Evolutionary conservation across 2,797 vertebrate genomes (phyloP).

Genomic region (Halcyon badia): DNA sequence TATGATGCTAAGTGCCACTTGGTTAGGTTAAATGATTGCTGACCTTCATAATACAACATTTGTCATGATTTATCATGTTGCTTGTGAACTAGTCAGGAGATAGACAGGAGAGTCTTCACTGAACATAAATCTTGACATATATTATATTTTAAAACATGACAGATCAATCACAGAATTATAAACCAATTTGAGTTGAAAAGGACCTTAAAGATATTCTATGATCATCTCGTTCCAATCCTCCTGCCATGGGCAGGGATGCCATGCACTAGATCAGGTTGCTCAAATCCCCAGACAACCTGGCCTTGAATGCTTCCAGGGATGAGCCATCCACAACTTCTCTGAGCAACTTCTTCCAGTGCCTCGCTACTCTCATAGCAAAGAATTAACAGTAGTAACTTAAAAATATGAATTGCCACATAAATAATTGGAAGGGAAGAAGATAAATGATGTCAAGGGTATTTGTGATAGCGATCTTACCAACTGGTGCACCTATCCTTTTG

Average conservation of each 20-base stretch:
- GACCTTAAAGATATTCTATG: no score
- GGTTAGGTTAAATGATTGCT: not conserved
- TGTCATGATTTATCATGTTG: not conserved
- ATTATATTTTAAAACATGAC: not conserved
- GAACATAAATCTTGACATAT: not conserved
- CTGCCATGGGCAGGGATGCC: no score
- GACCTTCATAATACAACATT: not conserved
- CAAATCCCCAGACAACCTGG: no score
- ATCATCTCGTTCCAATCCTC: no score
- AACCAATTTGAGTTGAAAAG: no score
- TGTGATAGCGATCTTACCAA: not conserved
- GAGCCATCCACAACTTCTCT: not conserved
- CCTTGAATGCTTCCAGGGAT: not conserved
- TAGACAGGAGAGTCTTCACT: not conserved
- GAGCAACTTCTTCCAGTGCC: not conserved
- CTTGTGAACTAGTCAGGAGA: not conserved
- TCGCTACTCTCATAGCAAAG: not conserved
- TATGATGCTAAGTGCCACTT: not conserved
- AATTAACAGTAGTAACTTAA: not conserved
- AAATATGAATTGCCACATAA: not conserved
- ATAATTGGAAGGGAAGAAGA: not conserved
- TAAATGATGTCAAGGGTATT: not conserved
- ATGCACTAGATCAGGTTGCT: no score
- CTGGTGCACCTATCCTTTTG: not conserved
- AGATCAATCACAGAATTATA: not conserved